These are phyloP conservation scores for Epinephelus cyanopodus DNA, from an alignment of 2,113 vertebrate genomes.

Conservation along the genomic window DNA sequence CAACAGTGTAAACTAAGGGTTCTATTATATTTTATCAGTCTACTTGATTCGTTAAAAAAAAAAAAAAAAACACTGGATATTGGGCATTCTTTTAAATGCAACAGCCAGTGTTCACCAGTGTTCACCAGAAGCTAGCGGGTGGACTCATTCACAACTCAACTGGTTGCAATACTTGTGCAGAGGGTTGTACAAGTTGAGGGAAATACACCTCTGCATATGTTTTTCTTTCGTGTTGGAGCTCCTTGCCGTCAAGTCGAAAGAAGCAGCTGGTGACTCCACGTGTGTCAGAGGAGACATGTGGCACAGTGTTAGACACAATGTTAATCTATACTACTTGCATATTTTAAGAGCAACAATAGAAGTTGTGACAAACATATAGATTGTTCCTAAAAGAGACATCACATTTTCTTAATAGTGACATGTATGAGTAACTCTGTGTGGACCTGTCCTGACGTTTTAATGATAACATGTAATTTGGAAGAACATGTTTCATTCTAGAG, in stretches of 20 bases:
- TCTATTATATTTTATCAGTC: no score
- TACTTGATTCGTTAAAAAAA: no score
- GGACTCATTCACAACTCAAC: not conserved
- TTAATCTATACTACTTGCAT: not conserved
- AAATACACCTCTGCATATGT: constrained; percentile 6
- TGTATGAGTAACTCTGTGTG: not conserved
- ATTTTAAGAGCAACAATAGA: not conserved
- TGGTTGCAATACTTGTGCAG: not conserved
- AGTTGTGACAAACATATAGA: not conserved
- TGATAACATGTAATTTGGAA: not conserved
- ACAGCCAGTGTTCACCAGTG: not conserved
- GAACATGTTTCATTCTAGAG: not conserved
- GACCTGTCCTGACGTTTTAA: not conserved
- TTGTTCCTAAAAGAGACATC: not conserved
- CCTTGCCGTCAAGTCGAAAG: constrained; percentile 18
- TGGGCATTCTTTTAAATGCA: no score
- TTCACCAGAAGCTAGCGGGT: not conserved
- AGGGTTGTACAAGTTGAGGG: not conserved
- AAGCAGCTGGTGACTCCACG: constrained; percentile 40
- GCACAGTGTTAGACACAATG: not conserved
- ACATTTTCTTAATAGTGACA: no score
- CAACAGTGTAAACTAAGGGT: no score
- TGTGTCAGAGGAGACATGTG: constrained; percentile 25
- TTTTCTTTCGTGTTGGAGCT: constrained; percentile 18
- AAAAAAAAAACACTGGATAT: no score